These are phyloP conservation scores for Vombatus ursinus DNA, from an alignment of 2,113 vertebrate genomes.

Conservation along the genomic window DNA sequence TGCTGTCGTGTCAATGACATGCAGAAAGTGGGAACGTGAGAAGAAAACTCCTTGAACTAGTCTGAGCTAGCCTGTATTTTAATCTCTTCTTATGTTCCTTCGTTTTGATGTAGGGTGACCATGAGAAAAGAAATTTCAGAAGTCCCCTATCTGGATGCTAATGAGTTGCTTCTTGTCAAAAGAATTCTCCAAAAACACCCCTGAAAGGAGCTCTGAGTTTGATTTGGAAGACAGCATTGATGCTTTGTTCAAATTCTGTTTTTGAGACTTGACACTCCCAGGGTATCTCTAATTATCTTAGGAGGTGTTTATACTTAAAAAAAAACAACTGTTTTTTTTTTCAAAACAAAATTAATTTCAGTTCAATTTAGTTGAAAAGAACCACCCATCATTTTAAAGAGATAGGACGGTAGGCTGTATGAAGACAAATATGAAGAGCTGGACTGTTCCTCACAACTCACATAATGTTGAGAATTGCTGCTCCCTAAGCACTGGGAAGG, in stretches of 20 bases:
- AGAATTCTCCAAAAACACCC: constrained; percentile 45
- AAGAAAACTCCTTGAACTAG: constrained; percentile 40
- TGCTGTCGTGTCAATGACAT: constrained; percentile 37
- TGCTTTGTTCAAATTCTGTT: not conserved
- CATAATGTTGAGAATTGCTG: not conserved
- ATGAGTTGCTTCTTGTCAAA: constrained; percentile 69
- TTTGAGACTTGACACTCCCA: constrained; percentile 40
- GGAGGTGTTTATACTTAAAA: constrained; percentile 43
- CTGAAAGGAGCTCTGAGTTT: constrained; percentile 53
- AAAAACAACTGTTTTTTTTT: constrained; percentile 21
- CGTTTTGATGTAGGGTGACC: constrained; percentile 57
- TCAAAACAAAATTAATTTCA: constrained; percentile 53
- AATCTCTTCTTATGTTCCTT: constrained; percentile 36
- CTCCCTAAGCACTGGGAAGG: not conserved
- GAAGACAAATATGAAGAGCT: not conserved
- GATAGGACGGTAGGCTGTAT: constrained; percentile 7
- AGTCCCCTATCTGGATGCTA: constrained; percentile 51
- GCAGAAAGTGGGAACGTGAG: constrained; percentile 25
- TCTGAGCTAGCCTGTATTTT: not conserved
- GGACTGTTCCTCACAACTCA: not conserved
- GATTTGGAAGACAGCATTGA: constrained; percentile 48
- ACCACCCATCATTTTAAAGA: not conserved
- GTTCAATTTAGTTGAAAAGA: constrained; percentile 46
- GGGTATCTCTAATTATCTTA: constrained; percentile 54
- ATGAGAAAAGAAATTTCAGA: constrained; percentile 58